phyloP scores from a whole-genome alignment of 2,888 invertebrate species.

The Apamea anceps region DNA sequence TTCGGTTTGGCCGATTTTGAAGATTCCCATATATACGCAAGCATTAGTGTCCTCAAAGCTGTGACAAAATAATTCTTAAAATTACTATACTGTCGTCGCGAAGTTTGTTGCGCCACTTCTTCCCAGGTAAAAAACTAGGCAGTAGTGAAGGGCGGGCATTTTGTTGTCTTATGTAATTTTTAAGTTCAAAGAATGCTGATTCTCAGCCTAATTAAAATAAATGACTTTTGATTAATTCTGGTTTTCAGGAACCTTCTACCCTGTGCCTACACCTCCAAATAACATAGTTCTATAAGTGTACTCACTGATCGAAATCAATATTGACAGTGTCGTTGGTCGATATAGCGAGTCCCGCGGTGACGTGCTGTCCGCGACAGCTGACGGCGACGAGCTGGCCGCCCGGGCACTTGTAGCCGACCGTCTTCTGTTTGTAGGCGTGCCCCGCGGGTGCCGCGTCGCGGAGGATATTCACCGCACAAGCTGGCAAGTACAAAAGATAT shows the following conservation, averaged over 20 bases:
- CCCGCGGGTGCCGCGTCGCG: constrained; percentile 7
- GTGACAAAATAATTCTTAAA: not conserved
- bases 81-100: not conserved
- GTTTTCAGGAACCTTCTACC: not conserved
- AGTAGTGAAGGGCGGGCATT: not conserved
- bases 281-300: not conserved
- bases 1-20: not conserved
- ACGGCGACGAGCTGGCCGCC: constrained; percentile 1
- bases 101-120: not conserved
- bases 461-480: not conserved
- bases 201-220: not conserved
- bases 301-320: constrained; percentile 26
- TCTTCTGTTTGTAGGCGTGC: not conserved
- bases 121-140: not conserved
- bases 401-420: not conserved
- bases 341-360: not conserved
- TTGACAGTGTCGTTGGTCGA: not conserved
- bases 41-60: constrained; percentile 35
- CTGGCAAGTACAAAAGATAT: constrained; percentile 4
- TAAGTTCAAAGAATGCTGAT: not conserved
- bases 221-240: not conserved
- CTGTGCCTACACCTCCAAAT: not conserved
- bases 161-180: no score
- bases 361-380: constrained; percentile 7
- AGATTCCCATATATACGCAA: constrained; percentile 37